These are phyloP conservation scores for Ormyrus rosae DNA, from an alignment of 2,888 invertebrate species.

Conservation along the genomic window DNA sequence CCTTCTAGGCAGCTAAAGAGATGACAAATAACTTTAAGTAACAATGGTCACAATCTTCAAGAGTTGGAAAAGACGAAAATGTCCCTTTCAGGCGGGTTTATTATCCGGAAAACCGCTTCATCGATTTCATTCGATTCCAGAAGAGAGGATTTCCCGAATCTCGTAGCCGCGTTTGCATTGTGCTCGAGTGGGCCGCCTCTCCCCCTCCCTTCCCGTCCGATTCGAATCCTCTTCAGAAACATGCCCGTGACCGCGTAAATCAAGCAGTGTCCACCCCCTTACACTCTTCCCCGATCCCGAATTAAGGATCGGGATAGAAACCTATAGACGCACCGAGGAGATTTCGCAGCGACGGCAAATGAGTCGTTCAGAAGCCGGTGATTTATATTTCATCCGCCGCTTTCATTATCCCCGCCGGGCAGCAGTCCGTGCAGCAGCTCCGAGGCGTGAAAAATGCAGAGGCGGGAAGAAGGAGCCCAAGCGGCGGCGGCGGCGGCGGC, in stretches of 20 bases:
- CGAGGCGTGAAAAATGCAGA: constrained; percentile 56
- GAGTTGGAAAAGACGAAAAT: background rate
- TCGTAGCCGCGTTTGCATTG: background rate
- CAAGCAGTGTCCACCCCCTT: constrained; percentile 49
- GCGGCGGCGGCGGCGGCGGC: background rate
- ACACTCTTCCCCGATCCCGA: constrained; percentile 16
- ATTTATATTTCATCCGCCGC: constrained; percentile 56
- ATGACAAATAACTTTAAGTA: background rate
- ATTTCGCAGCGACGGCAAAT: constrained; percentile 45
- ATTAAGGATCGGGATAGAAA: constrained; percentile 40
- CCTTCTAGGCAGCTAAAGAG: background rate
- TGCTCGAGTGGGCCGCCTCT: constrained; percentile 6
- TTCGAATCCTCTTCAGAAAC: constrained; percentile 21
- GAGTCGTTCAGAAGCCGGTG: constrained; percentile 48
- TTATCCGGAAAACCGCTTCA: constrained; percentile 10
- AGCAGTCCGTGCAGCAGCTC: background rate
- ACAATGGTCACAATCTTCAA: background rate
- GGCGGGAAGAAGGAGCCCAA: background rate
- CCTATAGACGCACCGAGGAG: background rate
- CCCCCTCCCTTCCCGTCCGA: background rate
- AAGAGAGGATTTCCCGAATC: constrained; percentile 8
- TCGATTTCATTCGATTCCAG: constrained; percentile 22
- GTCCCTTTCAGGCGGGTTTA: background rate
- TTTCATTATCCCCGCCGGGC: constrained; percentile 42
- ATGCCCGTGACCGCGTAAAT: constrained; percentile 49